Evolutionary conservation across 2,888 invertebrate genomes (phyloP), one percentile per base, ranked within the genome.

Genomic region (Tanypteryx hageni): DNA sequence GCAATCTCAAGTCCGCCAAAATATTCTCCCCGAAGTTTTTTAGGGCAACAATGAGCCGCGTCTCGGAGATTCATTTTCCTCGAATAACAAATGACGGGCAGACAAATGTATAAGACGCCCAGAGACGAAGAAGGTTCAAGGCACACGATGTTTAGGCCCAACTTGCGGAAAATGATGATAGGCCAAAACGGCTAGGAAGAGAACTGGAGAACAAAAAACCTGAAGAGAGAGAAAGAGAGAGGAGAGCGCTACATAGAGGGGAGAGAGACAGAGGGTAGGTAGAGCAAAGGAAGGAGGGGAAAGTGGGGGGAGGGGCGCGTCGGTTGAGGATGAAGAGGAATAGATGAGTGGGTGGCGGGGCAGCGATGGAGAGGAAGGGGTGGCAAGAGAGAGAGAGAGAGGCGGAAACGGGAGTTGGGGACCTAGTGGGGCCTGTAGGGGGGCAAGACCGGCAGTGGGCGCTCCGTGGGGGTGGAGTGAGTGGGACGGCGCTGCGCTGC

Each of bases 401-500:
- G 58, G 85, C 83, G 18, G 44, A 56, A 18, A 56, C 56, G 44
- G 57, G 85, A 58, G 57, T 85, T 56, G 27, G 27, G 81, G 81
- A 81, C 27, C 16, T 22, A 31, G 81, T 13, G 27, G 81, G 22
- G 81, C 13, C 31, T n/a, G 83, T 9, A 16, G 57, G 83, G 83
- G 44, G 44, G 13, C 83, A 5, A 44, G 44, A 44, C 44, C 44
- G 44, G 44, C 44, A 44, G 44, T 44, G 44, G 44, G 14, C 83
- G 83, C 27, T 27, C 22, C 27, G 57, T 27, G 58, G 31, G 85
- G 86, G 59, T 27, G 86, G 86, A 86, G n/a, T 31, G 58, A 86
- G 86, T 61, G 44, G 86, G 61, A 64, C 61, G 61, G 56, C 84
- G n/a, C 84, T 84, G 86, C 31, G 58, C 58, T 58, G 86, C 61